Base-by-base conservation (phyloP, 2,797 vertebrate genomes). In the Spinibarbus caldwelli region DNA sequence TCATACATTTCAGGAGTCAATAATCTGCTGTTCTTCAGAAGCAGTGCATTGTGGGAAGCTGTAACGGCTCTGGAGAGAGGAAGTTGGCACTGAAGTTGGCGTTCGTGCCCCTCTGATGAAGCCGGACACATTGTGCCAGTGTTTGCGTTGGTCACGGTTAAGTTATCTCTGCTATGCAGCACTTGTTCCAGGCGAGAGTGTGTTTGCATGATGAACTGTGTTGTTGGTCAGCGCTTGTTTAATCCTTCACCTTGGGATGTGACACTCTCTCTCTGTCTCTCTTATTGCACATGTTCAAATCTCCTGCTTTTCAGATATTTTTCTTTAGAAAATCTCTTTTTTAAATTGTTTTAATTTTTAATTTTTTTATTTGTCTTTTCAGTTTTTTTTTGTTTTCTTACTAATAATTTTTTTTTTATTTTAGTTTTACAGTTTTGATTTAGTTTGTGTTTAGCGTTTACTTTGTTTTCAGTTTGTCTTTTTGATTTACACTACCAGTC, bases 171-270 rank as follows among this genome's bases (percentile, higher is more conserved):
- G 71, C 21, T 45, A 54, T 43, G 34, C 87, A 86, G 87, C 67
- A 29, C 54, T 80, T 82, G 67, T 75, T 85, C 70, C 70, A 36
- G 68, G 38, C 41, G 11, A 59, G 66, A 12, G 34, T 49, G 68
- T 54, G 78, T 72, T 84, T 86, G 80, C 81, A 84, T 86, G 80
- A 76, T 49, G 59, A 64, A 52, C 52, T 23, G 59, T 77, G 84
- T 52, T 80, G 78, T 73, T 72, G 76, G 81, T 88, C 78, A 78
- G 77, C 78, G 72, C 49, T n/a, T 31, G 67, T 81, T 73, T 66
- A 86, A 71, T 54, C 52, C 71, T 68, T 86, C 77, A 86, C 85
- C 82, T 86, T 82, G 85, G 49, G 76, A 88, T 85, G 38, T 62
- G 71, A 85, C 83, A 66, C n/a, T n/a, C n/a, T n/a, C n/a, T n/a